Evolutionary conservation across 2,888 invertebrate species (phyloP).

Genomic region (Papilio elwesi): DNA sequence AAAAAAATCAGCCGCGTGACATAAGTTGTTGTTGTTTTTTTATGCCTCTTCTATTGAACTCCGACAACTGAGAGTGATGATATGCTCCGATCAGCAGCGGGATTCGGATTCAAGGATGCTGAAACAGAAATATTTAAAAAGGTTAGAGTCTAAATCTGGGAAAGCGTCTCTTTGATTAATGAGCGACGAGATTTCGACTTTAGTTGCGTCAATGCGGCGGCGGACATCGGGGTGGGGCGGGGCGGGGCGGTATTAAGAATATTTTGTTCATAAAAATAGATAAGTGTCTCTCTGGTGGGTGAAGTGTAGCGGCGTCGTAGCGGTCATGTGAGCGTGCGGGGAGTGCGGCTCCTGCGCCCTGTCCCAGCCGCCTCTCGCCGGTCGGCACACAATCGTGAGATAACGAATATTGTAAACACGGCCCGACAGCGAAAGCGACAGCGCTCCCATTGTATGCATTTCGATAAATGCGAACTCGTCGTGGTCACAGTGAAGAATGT

Average conservation of each 20-base stretch:
- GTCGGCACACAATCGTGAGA: slow-evolving; percentile 60
- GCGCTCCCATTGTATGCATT: slow-evolving; percentile 54
- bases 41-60: slow-evolving; percentile 53
- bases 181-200: slow-evolving; percentile 59
- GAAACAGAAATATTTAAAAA: slow-evolving; percentile 67
- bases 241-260: slow-evolving; percentile 67
- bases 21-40: slow-evolving; percentile 64
- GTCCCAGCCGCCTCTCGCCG: slow-evolving; percentile 73
- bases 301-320: slow-evolving; percentile 62
- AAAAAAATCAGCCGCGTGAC: slow-evolving; percentile 73
- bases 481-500: slow-evolving; percentile 46
- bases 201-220: slow-evolving; percentile 68
- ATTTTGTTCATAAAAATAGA: slow-evolving; percentile 69
- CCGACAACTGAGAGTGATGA: slow-evolving; percentile 63
- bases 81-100: slow-evolving; percentile 70
- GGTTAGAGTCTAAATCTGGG: slow-evolving; percentile 51
- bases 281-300: slow-evolving; percentile 25
- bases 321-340: slow-evolving; percentile 70
- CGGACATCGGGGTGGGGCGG: slow-evolving; percentile 68
- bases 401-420: slow-evolving; percentile 73
- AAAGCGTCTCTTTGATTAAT: slow-evolving; percentile 49
- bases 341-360: slow-evolving; percentile 63
- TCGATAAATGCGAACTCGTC: slow-evolving; percentile 53
- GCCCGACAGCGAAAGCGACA: slow-evolving; percentile 53
- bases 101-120: slow-evolving; percentile 77